Percentiles rank a stretch among this genome's conserved stretches.
Conservation (phyloP, 2,888 invertebrate species). For the Furcula furcula region DNA sequence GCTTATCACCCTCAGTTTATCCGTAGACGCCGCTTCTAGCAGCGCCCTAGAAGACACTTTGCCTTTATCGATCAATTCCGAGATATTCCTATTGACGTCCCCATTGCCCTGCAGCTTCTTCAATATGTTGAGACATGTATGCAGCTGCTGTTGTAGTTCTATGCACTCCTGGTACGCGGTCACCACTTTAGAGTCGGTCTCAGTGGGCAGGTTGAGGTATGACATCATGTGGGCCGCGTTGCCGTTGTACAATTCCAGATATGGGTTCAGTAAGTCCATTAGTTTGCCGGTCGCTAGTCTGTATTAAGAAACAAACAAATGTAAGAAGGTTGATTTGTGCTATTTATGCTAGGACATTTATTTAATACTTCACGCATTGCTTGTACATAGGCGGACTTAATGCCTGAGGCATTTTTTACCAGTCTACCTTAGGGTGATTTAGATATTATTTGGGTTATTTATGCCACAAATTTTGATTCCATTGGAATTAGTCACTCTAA, state of each 20-base stretch:
- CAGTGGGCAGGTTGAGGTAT: constrained; percentile 86
- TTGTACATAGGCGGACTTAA: too few relatives aligned
- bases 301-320: constrained; percentile 81
- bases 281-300: constrained; percentile 93
- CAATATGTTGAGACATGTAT: constrained; percentile 90
- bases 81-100: constrained; percentile 53
- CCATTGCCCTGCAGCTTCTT: constrained; percentile 85
- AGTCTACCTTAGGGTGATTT: too few relatives aligned
- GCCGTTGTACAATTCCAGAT: constrained; percentile 89
- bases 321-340: too few relatives aligned
- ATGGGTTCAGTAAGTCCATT: constrained; percentile 89
- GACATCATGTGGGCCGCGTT: constrained; percentile 92
- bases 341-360: too few relatives aligned
- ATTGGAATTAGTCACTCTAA: too few relatives aligned
- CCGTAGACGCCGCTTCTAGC: constrained; percentile 86
- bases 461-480: too few relatives aligned
- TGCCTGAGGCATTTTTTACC: too few relatives aligned
- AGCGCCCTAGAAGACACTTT: constrained; percentile 61
- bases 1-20: constrained; percentile 91
- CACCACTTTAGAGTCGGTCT: constrained; percentile 79
- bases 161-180: constrained; percentile 88
- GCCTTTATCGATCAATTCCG: constrained; percentile 55
- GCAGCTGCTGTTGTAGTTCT: constrained; percentile 93
- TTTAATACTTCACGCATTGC: too few relatives aligned
- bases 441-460: too few relatives aligned